Evolutionary conservation across 2,888 invertebrate species (phyloP), one percentile per base, ranked within the genome.

Genomic region (Spodoptera littoralis): DNA sequence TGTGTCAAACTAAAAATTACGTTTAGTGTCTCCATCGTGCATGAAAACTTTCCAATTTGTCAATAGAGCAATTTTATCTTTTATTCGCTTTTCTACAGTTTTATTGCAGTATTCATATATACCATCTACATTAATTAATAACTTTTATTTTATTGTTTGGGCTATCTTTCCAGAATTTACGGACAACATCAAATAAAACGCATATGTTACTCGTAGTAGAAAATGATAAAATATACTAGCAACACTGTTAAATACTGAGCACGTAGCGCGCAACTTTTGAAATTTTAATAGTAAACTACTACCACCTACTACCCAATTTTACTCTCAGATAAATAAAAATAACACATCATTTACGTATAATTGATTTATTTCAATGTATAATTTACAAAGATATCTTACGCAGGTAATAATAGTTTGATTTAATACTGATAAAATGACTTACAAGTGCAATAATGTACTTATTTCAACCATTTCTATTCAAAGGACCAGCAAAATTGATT

Each of bases 1-100:
- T 88, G 86, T 89, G 88, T 89, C 89, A 89, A 88, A 76, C 66
- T 49, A 27, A 46, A 81, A 48, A 56, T 59, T 70, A 67, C 62
- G 46, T 77, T 70, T 18, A 36, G 51, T 71, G 64, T 61, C 67
- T 46, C 13, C 52, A 60, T 24, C 47, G 18, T 30, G 47, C 11
- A n/a, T 18, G 3, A 24, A 44, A 27, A 60, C 9, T 43, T 12
- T 13, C 24, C 9, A 12, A 27, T 12, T 12, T 9, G 11, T 22
- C 11, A 4, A 9, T 41, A 36, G 6, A 36, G 36, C 8, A 6
- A 36, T 9, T 36, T 9, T 2, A 9, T 8, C 36, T 9, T 9
- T 36, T 36, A 27, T 36, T 36, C 8, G 36, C 8, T 36, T 36
- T 36, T 8, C 36, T 8, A 8, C 9, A 36, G 2, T 6, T 9